Conservation (phyloP, 2,797 vertebrate genomes). For the Bovichtus variegatus region DNA sequence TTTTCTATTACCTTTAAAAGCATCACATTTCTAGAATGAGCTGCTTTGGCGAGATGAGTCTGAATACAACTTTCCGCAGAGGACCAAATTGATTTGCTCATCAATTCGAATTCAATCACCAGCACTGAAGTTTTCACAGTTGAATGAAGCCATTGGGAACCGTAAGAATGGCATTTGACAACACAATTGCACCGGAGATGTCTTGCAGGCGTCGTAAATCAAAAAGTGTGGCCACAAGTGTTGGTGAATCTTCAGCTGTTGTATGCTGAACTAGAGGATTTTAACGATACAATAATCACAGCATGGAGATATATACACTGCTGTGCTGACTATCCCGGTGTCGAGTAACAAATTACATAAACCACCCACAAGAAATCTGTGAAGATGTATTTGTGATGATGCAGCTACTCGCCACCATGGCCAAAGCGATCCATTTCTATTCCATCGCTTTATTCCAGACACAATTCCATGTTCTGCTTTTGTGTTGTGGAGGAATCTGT, state of each 20-base stretch:
- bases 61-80: slow-evolving; percentile 38
- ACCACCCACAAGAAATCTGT: slow-evolving; percentile 77
- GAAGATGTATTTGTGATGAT: slow-evolving; percentile 74
- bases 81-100: not conserved
- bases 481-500: slow-evolving; percentile 60
- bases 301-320: slow-evolving; percentile 49
- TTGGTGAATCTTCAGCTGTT: slow-evolving; percentile 45
- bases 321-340: slow-evolving; percentile 54
- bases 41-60: slow-evolving; percentile 16
- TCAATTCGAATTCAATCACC: slow-evolving; percentile 21
- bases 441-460: slow-evolving; percentile 47
- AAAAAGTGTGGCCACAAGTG: slow-evolving; percentile 30
- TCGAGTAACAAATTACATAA: slow-evolving; percentile 76
- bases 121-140: slow-evolving; percentile 9
- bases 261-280: slow-evolving; percentile 43
- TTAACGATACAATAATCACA: slow-evolving; percentile 44
- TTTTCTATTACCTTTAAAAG: slow-evolving; percentile 48
- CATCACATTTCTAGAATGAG: slow-evolving; percentile 18
- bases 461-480: slow-evolving; percentile 62
- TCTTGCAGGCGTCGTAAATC: slow-evolving; percentile 31
- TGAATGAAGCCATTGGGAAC: slow-evolving; percentile 25
- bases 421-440: slow-evolving; percentile 47
- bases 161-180: slow-evolving; percentile 22
- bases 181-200: slow-evolving; percentile 25
- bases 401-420: slow-evolving; percentile 45